Base-by-base conservation (phyloP, 2,797 vertebrate species). In the Enteromius afrohamiltoni region DNA sequence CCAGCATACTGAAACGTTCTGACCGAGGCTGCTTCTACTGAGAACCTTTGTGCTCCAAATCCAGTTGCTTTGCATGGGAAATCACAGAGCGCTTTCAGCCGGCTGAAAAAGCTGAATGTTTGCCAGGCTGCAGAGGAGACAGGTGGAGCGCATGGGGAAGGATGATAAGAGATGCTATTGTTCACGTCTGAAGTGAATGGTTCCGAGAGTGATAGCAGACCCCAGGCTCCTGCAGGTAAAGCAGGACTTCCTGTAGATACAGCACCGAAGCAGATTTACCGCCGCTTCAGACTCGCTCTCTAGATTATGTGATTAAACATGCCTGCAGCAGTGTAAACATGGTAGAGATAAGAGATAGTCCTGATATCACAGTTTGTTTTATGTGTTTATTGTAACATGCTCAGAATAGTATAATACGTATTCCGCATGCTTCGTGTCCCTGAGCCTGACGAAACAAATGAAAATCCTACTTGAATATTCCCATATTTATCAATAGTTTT, bases 91-190 rank as follows among this genome's bases (percentile, higher is more conserved):
- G 19, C 80, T 81, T 88, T 88, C 85, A 86, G 49, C 37, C 4
- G 19, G 0, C 85, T 86, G 83, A 88, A 88, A 79, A 58, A 68
- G 55, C 69, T 40, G 83, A 77, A 82, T 86, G 83, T 88, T 83
- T 69, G 82, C 62, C 80, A 82, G 80, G 60, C 80, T 53, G 70
- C 64, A 65, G 64, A 68, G 64, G 49, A 83, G 82, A 68, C 82
- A 77, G 70, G 78, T 69, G 68, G 77, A 49, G 71, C 37, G 26
- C 64, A 67, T 83, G 83, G 51, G 77, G 79, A 47, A 42, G 79
- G 31, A 62, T 68, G 77, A 88, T 88, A 87, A 89, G 84, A 77
- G 69, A 78, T 73, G 53, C 6, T 47, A 70, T 86, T 88, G 86
- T 85, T 83, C 29, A 62, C 21, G 6, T 51, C 17, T 58, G 49